Base-by-base conservation (phyloP, 2,888 invertebrate genomes). In the Meliscaeva auricollis region DNA sequence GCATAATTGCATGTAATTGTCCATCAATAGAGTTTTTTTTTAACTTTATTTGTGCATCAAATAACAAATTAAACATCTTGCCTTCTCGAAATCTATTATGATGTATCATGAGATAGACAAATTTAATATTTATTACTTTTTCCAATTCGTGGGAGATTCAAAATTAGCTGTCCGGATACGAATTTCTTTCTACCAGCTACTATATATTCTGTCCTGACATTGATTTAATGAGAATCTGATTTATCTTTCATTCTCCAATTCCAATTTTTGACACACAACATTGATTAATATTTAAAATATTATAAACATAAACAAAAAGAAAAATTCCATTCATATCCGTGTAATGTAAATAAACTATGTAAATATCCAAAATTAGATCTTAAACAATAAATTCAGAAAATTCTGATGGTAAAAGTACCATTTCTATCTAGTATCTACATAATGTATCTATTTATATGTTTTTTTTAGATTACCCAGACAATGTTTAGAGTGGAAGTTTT, bases 401-500 rank as follows among this genome's bases (percentile, higher is more conserved):
- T 48, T 46, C 15, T 1, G n/a, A n/a, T n/a, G 11, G 8, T 6
- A 0, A 46, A 41, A 46, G 30, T 56, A 46, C 11, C 41, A 26
- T 26, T 13, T n/a, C n/a, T n/a, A n/a, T n/a, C n/a, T n/a, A n/a
- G 6, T 22, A 26, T 26, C 26, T 26, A 26, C 26, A 26, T 26
- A 26, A 26, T 26, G 26, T 26, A 26, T 26, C 26, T 26, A 26
- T 26, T 3, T 26, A 7, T 50, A 2, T 15, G 0, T 30, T 5
- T 17, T 35, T 32, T 68, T 77, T 41, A 60, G 38, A 83, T 78
- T 83, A 48, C 68, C 78, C 68, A 74, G 38, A 41, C 62, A 74
- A 56, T 69, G 60, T 77, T 50, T 56, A n/a, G 17, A 30, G 30
- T 46, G 5, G 26, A 20, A 9, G 9, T 50, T 8, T 17, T 64